Evolutionary conservation across 2,888 invertebrate species (phyloP), one percentile per base, ranked within the genome.

Genomic region (Apantesis nais): DNA sequence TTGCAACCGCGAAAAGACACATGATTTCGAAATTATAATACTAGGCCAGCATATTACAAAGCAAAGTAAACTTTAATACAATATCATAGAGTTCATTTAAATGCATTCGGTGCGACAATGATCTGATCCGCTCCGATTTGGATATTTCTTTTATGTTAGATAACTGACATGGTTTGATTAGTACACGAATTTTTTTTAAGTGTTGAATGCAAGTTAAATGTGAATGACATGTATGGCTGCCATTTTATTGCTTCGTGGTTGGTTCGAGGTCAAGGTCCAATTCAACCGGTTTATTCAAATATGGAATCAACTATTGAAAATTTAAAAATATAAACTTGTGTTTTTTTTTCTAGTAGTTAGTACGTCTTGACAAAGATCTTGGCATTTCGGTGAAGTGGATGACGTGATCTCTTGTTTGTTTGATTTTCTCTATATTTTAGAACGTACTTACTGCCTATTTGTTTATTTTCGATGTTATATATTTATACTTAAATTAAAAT

Each of bases 1-100:
- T 16, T 66, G 52, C 58, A 80, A 82, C 76, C 78, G 73, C 82
- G 73, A 74, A 82, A 82, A 82, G 64, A 68, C 71, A 68, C 25
- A 60, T 52, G 63, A 70, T 80, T 79, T 72, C 71, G 64, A 74
- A 68, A 79, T 52, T 39, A 48, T 68, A 71, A 67, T 67, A 71
- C 71, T 71, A 78, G 66, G 61, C 44, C 31, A 70, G 58, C 62
- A 48, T 8, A 0, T 16, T 48, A 66, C 37, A 67, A 66, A 65
- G 19, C 34, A 60, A 76, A 67, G 11, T 63, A 19, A 19, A 70
- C 65, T 55, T 63, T 74, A 60, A 4, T 0, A 0, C 9, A 5
- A 0, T 1, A 3, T 4, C 0, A 31, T 67, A 69, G 58, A 67
- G 74, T 62, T 58, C 12, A 62, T 62, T 68, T 48, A 67, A n/a